Percentiles rank a stretch among this genome's conserved stretches.
Conservation (phyloP, 35 echinoderm and acorn worm species). For the Patiria miniata region DNA sequence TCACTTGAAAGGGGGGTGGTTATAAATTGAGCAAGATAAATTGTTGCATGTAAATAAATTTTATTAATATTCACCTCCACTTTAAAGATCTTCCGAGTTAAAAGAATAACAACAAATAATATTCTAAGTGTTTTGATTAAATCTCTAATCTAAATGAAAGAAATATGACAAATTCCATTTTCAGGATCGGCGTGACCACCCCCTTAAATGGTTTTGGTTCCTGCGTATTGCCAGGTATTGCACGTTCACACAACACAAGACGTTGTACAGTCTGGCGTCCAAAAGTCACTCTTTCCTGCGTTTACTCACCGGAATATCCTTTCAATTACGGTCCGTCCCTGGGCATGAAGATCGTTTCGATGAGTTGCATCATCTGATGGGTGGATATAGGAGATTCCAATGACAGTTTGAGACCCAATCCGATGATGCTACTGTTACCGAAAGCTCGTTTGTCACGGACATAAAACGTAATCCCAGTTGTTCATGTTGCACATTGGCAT, state of each 20-base stretch:
- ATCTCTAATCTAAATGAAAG: neutral
- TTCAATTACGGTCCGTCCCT: neutral
- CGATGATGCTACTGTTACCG: constrained; percentile 37
- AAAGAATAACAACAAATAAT: neutral
- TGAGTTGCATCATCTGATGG: constrained; percentile 45
- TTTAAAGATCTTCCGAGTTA: neutral
- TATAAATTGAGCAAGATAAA: neutral
- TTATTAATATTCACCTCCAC: neutral
- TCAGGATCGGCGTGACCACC: no score
- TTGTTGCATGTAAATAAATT: neutral
- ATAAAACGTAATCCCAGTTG: constrained; percentile 4
- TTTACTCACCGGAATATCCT: constrained; percentile 5
- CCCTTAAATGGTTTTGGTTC: no score
- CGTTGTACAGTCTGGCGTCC: neutral
- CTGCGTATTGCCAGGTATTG: constrained; percentile 8
- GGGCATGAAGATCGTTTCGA: constrained; percentile 25
- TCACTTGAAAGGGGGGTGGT: neutral
- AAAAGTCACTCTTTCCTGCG: constrained; percentile 24
- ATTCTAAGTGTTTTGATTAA: neutral
- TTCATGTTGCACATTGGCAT: constrained; percentile 7
- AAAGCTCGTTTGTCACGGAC: constrained; percentile 54
- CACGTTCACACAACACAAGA: neutral
- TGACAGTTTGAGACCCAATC: neutral
- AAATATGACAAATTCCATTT: neutral
- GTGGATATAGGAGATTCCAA: constrained; percentile 15